Conservation (phyloP, 2,888 invertebrate species). For the Drosophila tripunctata region DNA sequence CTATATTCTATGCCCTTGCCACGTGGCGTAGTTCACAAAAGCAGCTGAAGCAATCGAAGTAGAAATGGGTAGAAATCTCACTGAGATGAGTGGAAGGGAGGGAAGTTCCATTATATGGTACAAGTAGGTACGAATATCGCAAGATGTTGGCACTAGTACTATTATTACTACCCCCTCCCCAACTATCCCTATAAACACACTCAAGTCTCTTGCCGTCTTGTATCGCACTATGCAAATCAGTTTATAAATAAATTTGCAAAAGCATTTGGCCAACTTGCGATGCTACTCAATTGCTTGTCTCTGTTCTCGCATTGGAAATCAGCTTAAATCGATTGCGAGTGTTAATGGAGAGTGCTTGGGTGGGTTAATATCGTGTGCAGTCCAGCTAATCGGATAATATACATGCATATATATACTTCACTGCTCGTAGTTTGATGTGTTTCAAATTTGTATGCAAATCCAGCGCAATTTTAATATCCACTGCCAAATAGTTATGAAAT, state of each 20-base stretch:
- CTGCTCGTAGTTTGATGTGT: too few species aligned
- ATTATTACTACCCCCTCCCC: neutral
- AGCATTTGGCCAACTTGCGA: slow-evolving; percentile 49
- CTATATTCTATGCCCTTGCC: slow-evolving; percentile 63
- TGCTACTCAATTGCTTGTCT: slow-evolving; percentile 32
- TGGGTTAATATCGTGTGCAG: neutral
- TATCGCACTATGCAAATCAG: slow-evolving; percentile 72
- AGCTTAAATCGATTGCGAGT: slow-evolving; percentile 57
- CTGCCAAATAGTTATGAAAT: neutral
- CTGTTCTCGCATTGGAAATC: slow-evolving; percentile 39
- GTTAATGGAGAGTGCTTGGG: slow-evolving; percentile 61
- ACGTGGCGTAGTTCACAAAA: slow-evolving; percentile 63
- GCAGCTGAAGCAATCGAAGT: slow-evolving; percentile 26
- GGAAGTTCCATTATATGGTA: neutral
- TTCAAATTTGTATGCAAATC: slow-evolving; percentile 18
- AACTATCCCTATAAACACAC: neutral
- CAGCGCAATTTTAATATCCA: neutral
- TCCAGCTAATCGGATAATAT: slow-evolving; percentile 48
- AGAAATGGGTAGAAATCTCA: neutral
- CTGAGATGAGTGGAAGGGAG: neutral
- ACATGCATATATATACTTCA: too few species aligned
- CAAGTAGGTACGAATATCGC: neutral
- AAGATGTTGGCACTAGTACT: neutral
- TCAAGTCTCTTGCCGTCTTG: slow-evolving; percentile 33
- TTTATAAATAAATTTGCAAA: slow-evolving; percentile 74